These are phyloP conservation scores for Dinomys branickii DNA, from an alignment of 2,113 vertebrate genomes.

Conservation along the genomic window DNA sequence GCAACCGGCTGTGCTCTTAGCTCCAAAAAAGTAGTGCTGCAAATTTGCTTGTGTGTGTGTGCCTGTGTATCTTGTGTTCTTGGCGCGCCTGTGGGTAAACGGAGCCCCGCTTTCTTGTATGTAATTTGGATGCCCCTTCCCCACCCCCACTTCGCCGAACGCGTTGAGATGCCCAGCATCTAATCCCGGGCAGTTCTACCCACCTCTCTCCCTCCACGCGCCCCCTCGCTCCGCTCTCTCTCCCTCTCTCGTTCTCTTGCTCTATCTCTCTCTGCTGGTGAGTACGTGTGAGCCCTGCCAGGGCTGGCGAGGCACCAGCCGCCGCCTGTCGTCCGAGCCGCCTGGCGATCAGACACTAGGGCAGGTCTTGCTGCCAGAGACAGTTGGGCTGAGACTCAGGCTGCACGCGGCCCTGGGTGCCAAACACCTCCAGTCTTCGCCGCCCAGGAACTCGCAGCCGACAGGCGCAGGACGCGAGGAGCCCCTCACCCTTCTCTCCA, in stretches of 20 bases:
- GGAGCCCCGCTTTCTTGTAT: conserved; percentile 55
- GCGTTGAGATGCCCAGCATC: neutral
- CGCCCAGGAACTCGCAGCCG: neutral
- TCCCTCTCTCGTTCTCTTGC: conserved; percentile 41
- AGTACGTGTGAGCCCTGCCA: conserved; percentile 62
- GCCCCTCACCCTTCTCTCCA: neutral
- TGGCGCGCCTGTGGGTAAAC: conserved; percentile 55
- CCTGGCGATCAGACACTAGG: conserved; percentile 42
- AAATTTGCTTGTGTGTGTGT: conserved; percentile 1
- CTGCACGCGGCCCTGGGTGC: conserved; percentile 12
- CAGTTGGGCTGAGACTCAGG: conserved; percentile 63
- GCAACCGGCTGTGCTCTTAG: conserved; percentile 26
- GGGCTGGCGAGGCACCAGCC: conserved; percentile 63
- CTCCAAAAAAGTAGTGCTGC: conserved; percentile 52
- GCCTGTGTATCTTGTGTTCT: neutral
- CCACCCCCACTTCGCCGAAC: conserved; percentile 11
- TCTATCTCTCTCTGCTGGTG: conserved; percentile 46
- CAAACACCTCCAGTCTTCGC: neutral
- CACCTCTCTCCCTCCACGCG: conserved; percentile 66
- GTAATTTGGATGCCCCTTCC: conserved; percentile 45
- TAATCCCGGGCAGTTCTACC: conserved; percentile 76
- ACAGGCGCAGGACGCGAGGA: conserved; percentile 58
- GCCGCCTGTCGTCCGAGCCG: conserved; percentile 46
- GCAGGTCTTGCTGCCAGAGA: conserved; percentile 69
- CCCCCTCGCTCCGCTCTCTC: conserved; percentile 21